phyloP scores from a whole-genome alignment of 2,888 invertebrate species.

The Agrotis puta region DNA sequence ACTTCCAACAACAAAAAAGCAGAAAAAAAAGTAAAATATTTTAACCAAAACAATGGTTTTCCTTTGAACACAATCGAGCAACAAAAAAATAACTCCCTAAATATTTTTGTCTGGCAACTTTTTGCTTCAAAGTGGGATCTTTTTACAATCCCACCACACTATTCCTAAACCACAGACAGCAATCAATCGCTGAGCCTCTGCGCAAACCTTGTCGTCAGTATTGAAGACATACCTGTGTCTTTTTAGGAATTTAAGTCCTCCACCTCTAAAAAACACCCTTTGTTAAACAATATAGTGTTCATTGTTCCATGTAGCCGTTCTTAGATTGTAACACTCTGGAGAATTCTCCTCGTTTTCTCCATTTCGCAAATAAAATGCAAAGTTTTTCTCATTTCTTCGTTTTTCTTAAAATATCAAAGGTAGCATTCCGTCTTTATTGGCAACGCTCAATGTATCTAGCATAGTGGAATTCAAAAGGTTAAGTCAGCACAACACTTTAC shows the following conservation, averaged over 20 bases:
- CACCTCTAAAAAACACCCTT: too few species aligned
- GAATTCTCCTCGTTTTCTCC: not conserved
- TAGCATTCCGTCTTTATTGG: constrained; percentile 43
- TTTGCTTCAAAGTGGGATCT: constrained; percentile 8
- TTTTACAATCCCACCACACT: too few species aligned
- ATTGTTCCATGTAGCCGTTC: not conserved
- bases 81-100: not conserved
- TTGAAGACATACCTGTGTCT: too few species aligned
- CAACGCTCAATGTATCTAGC: constrained; percentile 1
- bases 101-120: not conserved
- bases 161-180: too few species aligned
- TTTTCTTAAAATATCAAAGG: constrained; percentile 50
- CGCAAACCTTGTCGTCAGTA: too few species aligned
- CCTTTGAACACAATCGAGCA: not conserved
- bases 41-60: not conserved
- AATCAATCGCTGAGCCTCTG: too few species aligned
- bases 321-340: not conserved
- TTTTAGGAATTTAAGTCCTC: too few species aligned
- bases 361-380: constrained; percentile 30
- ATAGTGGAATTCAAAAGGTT: not conserved
- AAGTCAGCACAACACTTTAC: not conserved
- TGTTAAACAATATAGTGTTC: too few species aligned
- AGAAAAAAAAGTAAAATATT: not conserved
- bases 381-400: constrained; percentile 46
- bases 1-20: not conserved